phyloP scores from a whole-genome alignment of 2,113 vertebrate genomes.

The Oncorhynchus kisutch region DNA sequence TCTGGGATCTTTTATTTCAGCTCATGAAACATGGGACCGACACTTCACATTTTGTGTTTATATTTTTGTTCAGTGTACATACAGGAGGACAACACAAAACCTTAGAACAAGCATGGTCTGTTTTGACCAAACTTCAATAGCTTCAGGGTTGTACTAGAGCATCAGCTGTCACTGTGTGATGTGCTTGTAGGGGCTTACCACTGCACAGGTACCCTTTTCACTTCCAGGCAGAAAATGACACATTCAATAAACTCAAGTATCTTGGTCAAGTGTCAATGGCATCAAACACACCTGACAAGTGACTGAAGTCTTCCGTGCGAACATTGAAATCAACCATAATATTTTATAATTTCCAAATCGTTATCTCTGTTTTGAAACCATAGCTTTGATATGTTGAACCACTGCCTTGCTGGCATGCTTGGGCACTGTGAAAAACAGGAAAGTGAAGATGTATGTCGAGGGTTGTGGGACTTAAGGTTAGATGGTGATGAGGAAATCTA shows the following conservation, averaged over 20 bases:
- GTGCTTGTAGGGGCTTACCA: constrained; percentile 51
- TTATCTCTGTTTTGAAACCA: constrained; percentile 44
- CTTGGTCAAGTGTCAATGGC: constrained; percentile 56
- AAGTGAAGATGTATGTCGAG: constrained; percentile 60
- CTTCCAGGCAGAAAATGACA: constrained; percentile 72
- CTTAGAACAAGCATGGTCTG: neutral
- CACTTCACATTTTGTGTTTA: no score
- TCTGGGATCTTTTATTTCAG: no score
- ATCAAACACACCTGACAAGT: constrained; percentile 69
- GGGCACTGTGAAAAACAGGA: constrained; percentile 69
- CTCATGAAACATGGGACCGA: no score
- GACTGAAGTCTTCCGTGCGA: constrained; percentile 61
- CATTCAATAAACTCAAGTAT: constrained; percentile 76
- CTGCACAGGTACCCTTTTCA: constrained; percentile 71
- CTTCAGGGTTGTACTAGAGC: constrained; percentile 55
- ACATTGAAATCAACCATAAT: neutral
- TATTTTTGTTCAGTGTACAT: no score
- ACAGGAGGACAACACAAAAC: no score
- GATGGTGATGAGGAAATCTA: constrained; percentile 85
- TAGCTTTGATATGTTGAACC: constrained; percentile 38
- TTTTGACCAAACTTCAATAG: constrained; percentile 34
- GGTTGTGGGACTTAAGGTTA: constrained; percentile 74
- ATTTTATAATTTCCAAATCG: constrained; percentile 42
- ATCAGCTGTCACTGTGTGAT: constrained; percentile 69
- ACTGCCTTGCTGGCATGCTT: constrained; percentile 54